These are phyloP conservation scores for Plestiodon gilberti DNA, from an alignment of 2,113 vertebrate genomes.

Conservation along the genomic window DNA sequence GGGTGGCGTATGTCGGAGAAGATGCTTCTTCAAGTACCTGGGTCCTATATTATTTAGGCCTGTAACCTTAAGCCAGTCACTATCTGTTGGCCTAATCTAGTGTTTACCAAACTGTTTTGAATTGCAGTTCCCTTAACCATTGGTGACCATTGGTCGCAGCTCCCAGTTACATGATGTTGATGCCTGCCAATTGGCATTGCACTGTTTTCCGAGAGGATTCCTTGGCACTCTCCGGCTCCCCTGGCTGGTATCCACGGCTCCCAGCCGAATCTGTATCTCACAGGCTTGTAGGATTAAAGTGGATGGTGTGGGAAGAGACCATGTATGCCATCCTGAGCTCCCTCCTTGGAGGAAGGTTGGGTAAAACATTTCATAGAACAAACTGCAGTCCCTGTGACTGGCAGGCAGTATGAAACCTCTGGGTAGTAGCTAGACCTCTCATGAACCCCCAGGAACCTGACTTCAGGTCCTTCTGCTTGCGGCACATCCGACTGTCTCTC, in stretches of 20 bases:
- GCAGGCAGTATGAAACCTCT: not conserved
- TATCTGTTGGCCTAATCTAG: not conserved
- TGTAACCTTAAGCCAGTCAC: not conserved
- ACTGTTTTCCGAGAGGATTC: no score
- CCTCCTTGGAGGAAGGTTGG: not conserved
- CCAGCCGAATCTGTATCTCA: no score
- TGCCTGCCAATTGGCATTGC: no score
- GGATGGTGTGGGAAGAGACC: not conserved
- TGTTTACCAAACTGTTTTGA: no score
- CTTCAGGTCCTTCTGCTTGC: not conserved
- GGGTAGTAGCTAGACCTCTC: not conserved
- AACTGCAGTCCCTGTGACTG: not conserved
- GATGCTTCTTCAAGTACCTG: no score
- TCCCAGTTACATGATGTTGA: no score
- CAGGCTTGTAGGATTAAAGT: not conserved
- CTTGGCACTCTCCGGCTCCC: no score
- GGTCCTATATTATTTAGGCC: not conserved
- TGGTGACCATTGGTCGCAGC: no score
- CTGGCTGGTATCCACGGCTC: no score
- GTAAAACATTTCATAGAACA: not conserved
- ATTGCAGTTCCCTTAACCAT: no score
- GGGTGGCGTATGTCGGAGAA: no score
- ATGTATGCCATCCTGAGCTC: not conserved
- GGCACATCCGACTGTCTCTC: not conserved
- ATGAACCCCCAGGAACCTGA: not conserved